Evolutionary conservation across 2,888 invertebrate genomes (phyloP).

Genomic region (Neocrepidodera transversa): DNA sequence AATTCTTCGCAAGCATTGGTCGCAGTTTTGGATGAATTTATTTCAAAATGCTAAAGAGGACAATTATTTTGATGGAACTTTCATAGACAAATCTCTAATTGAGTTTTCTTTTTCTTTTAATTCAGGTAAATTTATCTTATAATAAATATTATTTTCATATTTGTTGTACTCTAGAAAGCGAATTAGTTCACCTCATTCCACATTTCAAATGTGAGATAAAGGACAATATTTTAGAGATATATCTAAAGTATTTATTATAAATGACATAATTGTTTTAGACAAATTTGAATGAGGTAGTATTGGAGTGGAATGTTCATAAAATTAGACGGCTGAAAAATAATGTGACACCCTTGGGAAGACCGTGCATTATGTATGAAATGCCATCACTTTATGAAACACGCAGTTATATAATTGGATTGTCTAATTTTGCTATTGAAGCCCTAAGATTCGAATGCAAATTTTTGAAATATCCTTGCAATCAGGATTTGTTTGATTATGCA

Average conservation of each 20-base stretch:
- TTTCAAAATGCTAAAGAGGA: slow-evolving; percentile 30
- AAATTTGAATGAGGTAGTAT: neutral
- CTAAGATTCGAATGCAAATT: too few species aligned
- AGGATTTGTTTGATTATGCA: too few species aligned
- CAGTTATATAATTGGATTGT: slow-evolving; percentile 8
- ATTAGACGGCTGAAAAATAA: slow-evolving; percentile 15
- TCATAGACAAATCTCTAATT: slow-evolving; percentile 20
- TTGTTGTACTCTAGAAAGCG: too few species aligned
- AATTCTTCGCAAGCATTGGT: too few species aligned
- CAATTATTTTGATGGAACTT: slow-evolving; percentile 11
- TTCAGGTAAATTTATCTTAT: too few species aligned
- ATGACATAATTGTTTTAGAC: slow-evolving; percentile 5
- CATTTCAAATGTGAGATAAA: neutral
- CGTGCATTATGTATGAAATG: slow-evolving; percentile 25
- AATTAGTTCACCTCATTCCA: too few species aligned
- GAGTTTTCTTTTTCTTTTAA: slow-evolving; percentile 26
- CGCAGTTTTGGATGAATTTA: slow-evolving; percentile 33
- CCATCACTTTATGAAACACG: slow-evolving; percentile 13
- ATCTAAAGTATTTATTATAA: too few species aligned
- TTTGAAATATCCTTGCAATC: too few species aligned
- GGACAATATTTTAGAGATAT: too few species aligned
- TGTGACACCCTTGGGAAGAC: slow-evolving; percentile 18
- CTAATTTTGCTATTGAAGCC: slow-evolving; percentile 11
- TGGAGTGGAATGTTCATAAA: slow-evolving; percentile 25
- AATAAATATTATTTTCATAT: too few species aligned